A percentile compares a stretch with the other conserved stretches of the same genome.
phyloP scores from a whole-genome alignment of 2,888 invertebrate genomes.

The Blomia tropicalis region DNA sequence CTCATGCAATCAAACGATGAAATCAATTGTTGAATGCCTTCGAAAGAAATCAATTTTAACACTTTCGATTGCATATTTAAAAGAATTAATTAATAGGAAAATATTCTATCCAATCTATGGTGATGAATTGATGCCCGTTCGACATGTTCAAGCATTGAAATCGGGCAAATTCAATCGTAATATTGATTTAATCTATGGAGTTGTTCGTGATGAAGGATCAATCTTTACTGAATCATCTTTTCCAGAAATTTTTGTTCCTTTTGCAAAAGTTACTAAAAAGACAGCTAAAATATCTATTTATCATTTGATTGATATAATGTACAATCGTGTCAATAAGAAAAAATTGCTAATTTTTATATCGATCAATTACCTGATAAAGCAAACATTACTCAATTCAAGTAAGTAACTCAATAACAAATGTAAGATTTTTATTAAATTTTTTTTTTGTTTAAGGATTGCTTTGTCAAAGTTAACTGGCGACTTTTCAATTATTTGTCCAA shows the following conservation, averaged over 20 bases:
- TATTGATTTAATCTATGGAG: not conserved
- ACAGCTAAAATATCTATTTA: not conserved
- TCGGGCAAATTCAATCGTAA: not conserved
- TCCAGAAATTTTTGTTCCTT: not conserved
- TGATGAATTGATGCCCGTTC: not conserved
- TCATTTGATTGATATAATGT: not conserved
- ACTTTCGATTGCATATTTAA: not conserved
- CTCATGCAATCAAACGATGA: not conserved
- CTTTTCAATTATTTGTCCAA: not conserved
- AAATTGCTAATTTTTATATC: slow-evolving; percentile 1
- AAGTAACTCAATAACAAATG: too few species aligned
- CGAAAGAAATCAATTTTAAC: not conserved
- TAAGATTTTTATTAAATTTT: not conserved
- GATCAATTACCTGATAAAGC: not conserved
- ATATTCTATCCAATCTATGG: not conserved
- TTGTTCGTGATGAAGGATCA: not conserved
- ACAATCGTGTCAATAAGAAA: not conserved
- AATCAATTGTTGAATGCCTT: not conserved
- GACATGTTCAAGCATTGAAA: not conserved
- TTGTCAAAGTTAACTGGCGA: not conserved
- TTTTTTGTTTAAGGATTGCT: not conserved
- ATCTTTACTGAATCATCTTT: not conserved
- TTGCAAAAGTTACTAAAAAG: not conserved
- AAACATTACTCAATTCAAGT: not conserved
- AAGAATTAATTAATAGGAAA: not conserved